These are phyloP conservation scores for Nyctibius bracteatus DNA, from an alignment of 2,113 vertebrate genomes.

Conservation along the genomic window DNA sequence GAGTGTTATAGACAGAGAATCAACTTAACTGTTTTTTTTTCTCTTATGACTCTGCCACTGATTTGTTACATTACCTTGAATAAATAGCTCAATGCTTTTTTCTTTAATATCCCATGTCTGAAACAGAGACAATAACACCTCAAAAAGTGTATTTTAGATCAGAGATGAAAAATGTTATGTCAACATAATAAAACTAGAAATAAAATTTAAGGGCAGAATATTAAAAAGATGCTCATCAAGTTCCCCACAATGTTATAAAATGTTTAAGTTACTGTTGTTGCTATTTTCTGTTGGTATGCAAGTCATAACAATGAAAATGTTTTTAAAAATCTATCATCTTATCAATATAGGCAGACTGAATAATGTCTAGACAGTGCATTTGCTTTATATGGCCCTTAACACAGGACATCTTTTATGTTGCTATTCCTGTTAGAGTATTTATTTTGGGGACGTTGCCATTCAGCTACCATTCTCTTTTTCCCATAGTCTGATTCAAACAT, in stretches of 20 bases:
- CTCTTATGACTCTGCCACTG: not conserved
- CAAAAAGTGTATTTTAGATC: not conserved
- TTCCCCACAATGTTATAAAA: not conserved
- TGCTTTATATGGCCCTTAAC: conserved; percentile 20
- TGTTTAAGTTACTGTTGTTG: not conserved
- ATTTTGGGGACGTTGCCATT: conserved; percentile 16
- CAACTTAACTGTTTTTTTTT: not conserved
- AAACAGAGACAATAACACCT: not conserved
- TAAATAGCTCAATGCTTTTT: not conserved
- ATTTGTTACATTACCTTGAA: not conserved
- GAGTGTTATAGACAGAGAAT: not conserved
- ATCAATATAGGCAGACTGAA: not conserved
- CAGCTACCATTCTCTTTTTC: conserved; percentile 30
- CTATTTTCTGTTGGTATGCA: not conserved
- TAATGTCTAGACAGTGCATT: not conserved
- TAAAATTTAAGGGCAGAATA: not conserved
- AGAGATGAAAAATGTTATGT: not conserved
- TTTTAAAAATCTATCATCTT: not conserved
- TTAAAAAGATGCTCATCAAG: not conserved
- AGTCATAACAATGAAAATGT: not conserved
- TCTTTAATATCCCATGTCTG: not conserved
- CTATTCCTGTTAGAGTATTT: conserved; percentile 40
- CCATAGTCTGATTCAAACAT: conserved; percentile 25
- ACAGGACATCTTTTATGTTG: conserved; percentile 19
- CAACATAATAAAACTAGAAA: not conserved